Evolutionary conservation across 1,140 invertebrate species (phyloP), one percentile per base, ranked within the genome.

Genomic region (Aradophagus sp.): DNA sequence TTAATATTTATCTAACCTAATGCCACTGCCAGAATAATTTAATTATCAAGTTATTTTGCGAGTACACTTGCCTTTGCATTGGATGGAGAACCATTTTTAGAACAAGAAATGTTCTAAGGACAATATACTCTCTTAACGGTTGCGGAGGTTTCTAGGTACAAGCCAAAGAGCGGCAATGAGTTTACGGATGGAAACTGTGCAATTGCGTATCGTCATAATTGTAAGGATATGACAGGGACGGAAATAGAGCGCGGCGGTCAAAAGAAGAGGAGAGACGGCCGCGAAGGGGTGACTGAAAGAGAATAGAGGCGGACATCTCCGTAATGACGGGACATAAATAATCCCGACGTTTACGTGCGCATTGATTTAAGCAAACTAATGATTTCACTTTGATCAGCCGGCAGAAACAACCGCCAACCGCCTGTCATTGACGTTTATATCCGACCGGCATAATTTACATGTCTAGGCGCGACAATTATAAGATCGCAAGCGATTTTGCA

Each of bases 341-440:
- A 85, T 79, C 72, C 72, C 76, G 84, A 86, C 84, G 69, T 86
- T 86, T 85, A 86, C 80, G 84, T 67, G 81, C 83, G 82, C 84
- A 86, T 86, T 86, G 84, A 86, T 85, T 86, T 83, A 86, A 86
- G 83, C 82, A 85, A 86, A 85, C 83, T 86, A 86, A 84, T 84
- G 84, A 86, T 86, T 86, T 86, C 80, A 85, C 84, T 86, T 86
- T 86, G 84, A 83, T 79, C 80, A 75, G 72, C 65, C 74, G 74
- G 69, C 73, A 78, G 78, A 79, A 76, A 80, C 70, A 75, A 76
- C 74, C 77, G 65, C 76, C 71, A 68, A 73, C 75, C 56, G 77
- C 73, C 79, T 83, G 80, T 82, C 80, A 79, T 86, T 86, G 83
- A 86, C 84, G 76, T 85, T 85, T 83, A 84, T 85, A 83, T 84